Evolutionary conservation across 2,113 vertebrate species (phyloP).

Genomic region (Caracal caracal): DNA sequence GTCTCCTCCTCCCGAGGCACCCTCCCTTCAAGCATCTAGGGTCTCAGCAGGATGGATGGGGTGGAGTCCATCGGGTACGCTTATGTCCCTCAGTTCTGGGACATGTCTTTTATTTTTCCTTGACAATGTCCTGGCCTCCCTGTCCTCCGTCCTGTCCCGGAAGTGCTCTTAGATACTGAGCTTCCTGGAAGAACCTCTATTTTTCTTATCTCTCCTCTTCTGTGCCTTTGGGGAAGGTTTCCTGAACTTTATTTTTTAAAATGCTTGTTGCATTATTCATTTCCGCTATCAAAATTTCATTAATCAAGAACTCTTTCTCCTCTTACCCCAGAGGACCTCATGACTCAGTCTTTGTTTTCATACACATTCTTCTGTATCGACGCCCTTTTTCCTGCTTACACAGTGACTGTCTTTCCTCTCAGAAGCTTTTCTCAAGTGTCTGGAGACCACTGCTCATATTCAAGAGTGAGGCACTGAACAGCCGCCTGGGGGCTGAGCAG

Average conservation of each 20-base stretch:
- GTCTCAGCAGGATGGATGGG: neutral
- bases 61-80: rapidly evolving
- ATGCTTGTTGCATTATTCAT: neutral
- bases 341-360: neutral
- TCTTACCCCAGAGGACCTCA: neutral
- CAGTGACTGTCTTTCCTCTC: neutral
- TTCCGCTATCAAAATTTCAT: neutral
- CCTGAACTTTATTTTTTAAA: neutral
- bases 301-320: neutral
- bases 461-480: neutral
- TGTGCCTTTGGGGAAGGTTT: neutral
- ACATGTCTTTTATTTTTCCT: no score
- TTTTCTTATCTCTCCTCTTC: neutral
- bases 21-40: no score
- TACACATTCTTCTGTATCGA: rapidly evolving
- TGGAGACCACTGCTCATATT: neutral
- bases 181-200: neutral
- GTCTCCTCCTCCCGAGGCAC: neutral
- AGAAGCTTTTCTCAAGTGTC: neutral
- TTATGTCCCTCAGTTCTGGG: neutral
- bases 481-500: neutral
- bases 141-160: neutral
- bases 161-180: neutral
- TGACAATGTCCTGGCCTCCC: neutral
- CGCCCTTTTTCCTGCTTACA: neutral